Base-by-base conservation (phyloP, 2,797 vertebrate genomes). In the Chloroceryle amazona region DNA sequence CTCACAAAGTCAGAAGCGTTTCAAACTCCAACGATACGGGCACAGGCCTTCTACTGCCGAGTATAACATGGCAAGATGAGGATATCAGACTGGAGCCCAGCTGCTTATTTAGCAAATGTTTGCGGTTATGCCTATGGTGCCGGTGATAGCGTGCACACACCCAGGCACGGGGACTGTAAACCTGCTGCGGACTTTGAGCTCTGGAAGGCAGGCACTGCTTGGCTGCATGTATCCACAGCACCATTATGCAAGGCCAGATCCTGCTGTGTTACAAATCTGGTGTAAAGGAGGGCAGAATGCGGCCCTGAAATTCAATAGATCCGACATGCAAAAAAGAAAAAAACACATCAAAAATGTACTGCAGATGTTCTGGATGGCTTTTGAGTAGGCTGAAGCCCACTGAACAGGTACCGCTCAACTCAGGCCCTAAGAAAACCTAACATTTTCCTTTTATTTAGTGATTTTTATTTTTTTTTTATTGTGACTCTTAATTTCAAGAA, bases 171-270 rank as follows among this genome's bases (percentile, higher is more conserved):
- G 78, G 51, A 44, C 89, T 82, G 93, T 71, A 92, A 94, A 91
- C 33, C 91, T 73, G 74, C 86, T 10, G 81, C 10, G 89, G 96
- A 96, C 96, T 97, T 97, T 95, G 96, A 96, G 96, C 96, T 92
- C 89, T 4, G 10, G 57, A 52, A 89, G 74, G 93, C 94, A 10
- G 83, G 91, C 83, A 3, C 78, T 41, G 81, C 74, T 73, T 8
- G 3, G 73, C 90, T 37, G 89, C 81, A 46, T 60, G 74, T 73
- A 76, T 90, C 93, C 84, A 15, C 47, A 11, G 73, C 8, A 3
- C 6, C 0, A 4, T 90, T 90, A 33, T 18, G 9, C 44, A 63
- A 93, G 67, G 86, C 62, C 86, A 85, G 62, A 57, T 70, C 78
- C 83, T 71, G 57, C 86, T 9, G 13, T 3, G 10, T 20, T 33